Percentiles rank a stretch among this genome's conserved stretches.
Conservation (phyloP, 2,113 vertebrate species). For the Amphiprion percula region DNA sequence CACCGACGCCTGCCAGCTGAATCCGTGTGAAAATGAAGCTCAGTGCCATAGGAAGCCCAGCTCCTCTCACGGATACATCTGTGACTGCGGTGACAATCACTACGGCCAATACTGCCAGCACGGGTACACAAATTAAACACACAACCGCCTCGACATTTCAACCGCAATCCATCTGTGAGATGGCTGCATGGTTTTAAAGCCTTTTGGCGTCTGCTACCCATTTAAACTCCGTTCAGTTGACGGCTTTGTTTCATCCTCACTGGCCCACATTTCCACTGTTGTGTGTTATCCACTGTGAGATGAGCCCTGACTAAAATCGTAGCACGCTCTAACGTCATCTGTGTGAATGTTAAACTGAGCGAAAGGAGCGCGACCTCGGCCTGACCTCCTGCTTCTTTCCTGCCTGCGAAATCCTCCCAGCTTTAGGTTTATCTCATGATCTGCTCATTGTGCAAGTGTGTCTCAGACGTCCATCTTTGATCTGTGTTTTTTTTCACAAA, state of each 20-base stretch:
- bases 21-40: slow-evolving; percentile 96
- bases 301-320: slow-evolving; percentile 4
- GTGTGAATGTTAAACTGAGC: slow-evolving; percentile 25
- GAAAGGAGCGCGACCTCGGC: slow-evolving; percentile 20
- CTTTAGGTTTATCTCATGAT: slow-evolving; percentile 39
- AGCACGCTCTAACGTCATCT: slow-evolving; percentile 4
- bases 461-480: slow-evolving; percentile 23
- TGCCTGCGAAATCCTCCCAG: slow-evolving; percentile 40
- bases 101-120: slow-evolving; percentile 97
- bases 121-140: slow-evolving; percentile 83
- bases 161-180: too few relatives aligned
- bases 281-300: slow-evolving; percentile 56
- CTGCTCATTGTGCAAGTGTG: slow-evolving; percentile 13
- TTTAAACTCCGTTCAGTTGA: slow-evolving; percentile 19
- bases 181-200: background rate
- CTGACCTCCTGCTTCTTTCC: slow-evolving; percentile 12
- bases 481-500: background rate
- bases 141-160: background rate
- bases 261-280: slow-evolving; percentile 50
- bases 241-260: slow-evolving; percentile 36
- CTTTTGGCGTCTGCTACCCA: slow-evolving; percentile 19
- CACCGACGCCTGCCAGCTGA: slow-evolving; percentile 92
- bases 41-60: slow-evolving; percentile 90
- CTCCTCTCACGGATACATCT: slow-evolving; percentile 91
- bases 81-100: slow-evolving; percentile 92